These are phyloP conservation scores for Slavum lentiscoides DNA, from an alignment of 2,888 invertebrate species.

Conservation along the genomic window DNA sequence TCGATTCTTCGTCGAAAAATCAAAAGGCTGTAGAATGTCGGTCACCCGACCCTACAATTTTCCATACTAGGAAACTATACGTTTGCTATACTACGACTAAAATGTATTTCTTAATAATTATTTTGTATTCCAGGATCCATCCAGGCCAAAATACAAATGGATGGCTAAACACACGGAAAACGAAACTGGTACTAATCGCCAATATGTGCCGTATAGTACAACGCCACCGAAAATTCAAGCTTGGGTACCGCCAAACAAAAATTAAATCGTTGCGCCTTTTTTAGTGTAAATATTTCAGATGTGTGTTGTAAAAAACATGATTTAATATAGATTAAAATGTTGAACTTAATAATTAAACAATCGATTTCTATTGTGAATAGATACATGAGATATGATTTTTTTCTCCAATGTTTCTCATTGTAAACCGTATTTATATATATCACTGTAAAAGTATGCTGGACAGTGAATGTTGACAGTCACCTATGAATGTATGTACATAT, in stretches of 20 bases:
- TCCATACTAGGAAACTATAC: no score
- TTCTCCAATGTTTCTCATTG: no score
- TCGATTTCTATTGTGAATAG: neutral
- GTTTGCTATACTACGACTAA: neutral
- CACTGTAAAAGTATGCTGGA: no score
- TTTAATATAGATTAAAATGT: slow-evolving; percentile 25
- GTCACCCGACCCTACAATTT: no score
- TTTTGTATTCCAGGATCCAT: slow-evolving; percentile 65
- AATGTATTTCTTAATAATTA: neutral
- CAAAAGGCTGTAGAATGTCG: no score
- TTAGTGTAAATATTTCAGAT: slow-evolving; percentile 41
- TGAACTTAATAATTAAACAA: slow-evolving; percentile 24
- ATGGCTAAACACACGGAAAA: slow-evolving; percentile 84
- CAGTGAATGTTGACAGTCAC: no score
- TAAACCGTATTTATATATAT: no score
- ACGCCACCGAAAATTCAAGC: slow-evolving; percentile 82
- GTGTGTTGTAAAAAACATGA: slow-evolving; percentile 12
- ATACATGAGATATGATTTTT: no score
- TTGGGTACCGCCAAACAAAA: slow-evolving; percentile 69
- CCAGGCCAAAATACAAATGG: slow-evolving; percentile 82
- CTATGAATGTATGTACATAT: no score
- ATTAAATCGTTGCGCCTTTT: slow-evolving; percentile 40
- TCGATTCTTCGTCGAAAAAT: no score
- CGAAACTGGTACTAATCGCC: slow-evolving; percentile 74
- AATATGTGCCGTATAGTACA: slow-evolving; percentile 91